Conservation (phyloP, 2,888 invertebrate genomes). For the Eurois occulta region DNA sequence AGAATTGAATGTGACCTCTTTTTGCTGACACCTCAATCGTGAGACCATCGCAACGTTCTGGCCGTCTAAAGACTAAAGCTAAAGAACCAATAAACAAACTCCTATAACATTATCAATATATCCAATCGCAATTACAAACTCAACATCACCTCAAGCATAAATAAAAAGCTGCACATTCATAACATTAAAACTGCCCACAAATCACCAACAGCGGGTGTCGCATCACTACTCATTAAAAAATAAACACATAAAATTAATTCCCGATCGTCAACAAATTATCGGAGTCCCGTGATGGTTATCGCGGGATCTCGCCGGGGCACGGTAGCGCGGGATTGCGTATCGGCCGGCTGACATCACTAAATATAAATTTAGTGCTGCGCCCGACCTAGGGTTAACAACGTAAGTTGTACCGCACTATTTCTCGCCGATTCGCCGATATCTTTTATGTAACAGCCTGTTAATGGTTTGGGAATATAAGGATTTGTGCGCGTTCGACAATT, state of each 20-base stretch:
- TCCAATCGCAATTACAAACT: conserved; percentile 58
- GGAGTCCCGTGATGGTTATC: conserved; percentile 77
- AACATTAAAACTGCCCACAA: conserved; percentile 56
- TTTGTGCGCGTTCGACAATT: conserved; percentile 29
- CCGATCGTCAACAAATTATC: conserved; percentile 81
- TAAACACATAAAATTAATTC: conserved; percentile 75
- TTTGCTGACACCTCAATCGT: not conserved
- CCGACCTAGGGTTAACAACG: conserved; percentile 84
- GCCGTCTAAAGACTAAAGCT: conserved; percentile 16
- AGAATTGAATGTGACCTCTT: not conserved
- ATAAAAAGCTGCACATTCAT: conserved; percentile 55
- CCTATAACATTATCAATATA: conserved; percentile 54
- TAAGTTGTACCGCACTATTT: conserved; percentile 81
- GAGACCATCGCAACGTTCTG: not conserved
- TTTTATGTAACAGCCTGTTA: conserved; percentile 72
- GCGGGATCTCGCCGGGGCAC: conserved; percentile 78
- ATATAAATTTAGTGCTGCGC: conserved; percentile 83
- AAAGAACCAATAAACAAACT: conserved; percentile 45
- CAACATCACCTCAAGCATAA: conserved; percentile 57
- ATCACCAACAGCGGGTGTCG: conserved; percentile 65
- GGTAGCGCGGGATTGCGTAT: conserved; percentile 85
- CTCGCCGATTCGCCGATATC: conserved; percentile 79
- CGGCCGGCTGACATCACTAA: conserved; percentile 83
- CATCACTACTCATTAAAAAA: conserved; percentile 70
- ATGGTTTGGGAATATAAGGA: conserved; percentile 57